Conservation (phyloP, 2,888 invertebrate genomes). For the Hylaea fasciaria region DNA sequence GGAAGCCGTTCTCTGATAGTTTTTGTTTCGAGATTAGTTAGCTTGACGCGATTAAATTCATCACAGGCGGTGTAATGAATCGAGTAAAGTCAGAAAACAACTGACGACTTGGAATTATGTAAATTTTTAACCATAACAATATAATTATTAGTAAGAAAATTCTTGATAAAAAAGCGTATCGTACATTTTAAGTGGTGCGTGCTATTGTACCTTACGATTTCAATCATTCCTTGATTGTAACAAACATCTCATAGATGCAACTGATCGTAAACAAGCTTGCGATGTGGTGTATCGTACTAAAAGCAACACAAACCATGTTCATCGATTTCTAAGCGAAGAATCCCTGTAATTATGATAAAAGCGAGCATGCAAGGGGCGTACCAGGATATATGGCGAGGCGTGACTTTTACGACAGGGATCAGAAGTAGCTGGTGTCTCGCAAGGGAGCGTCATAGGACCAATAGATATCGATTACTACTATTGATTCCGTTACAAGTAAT, state of each 20-base stretch:
- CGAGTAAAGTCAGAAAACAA: neutral
- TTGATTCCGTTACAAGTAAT: neutral
- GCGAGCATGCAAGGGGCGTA: constrained; percentile 37
- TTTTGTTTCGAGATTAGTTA: constrained; percentile 35
- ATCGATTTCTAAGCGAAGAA: constrained; percentile 32
- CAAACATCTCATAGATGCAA: neutral
- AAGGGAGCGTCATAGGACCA: constrained; percentile 28
- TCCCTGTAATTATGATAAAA: constrained; percentile 39
- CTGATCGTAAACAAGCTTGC: constrained; percentile 16
- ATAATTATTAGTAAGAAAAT: neutral
- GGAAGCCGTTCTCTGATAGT: constrained; percentile 37
- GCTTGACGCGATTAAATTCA: constrained; percentile 15
- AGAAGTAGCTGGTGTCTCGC: constrained; percentile 38
- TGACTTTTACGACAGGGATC: constrained; percentile 38
- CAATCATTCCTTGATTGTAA: neutral
- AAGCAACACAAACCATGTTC: constrained; percentile 21
- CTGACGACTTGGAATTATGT: neutral
- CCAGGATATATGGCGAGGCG: constrained; percentile 43
- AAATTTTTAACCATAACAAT: no score
- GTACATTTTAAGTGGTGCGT: no score
- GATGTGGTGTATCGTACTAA: constrained; percentile 19
- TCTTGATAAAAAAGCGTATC: no score
- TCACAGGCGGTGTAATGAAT: constrained; percentile 7
- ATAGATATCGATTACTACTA: constrained; percentile 28
- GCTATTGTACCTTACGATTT: neutral